Conservation (phyloP, 2,113 vertebrate genomes). For the Aegypius monachus region DNA sequence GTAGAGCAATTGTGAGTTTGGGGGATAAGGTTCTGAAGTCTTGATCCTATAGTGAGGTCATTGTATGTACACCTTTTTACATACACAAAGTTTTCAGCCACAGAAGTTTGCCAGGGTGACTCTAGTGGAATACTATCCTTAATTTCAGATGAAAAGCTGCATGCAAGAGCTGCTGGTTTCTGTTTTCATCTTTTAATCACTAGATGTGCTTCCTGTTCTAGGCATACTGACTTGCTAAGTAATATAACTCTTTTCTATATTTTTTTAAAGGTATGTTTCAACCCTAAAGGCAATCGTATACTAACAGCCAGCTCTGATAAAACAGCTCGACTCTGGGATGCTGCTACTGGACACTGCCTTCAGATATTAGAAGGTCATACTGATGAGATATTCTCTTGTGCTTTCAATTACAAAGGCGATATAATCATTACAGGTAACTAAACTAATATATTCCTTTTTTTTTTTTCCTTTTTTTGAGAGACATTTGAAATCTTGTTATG, state of each 20-base stretch:
- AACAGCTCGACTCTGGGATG: constrained; percentile 93
- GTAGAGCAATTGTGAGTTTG: background rate
- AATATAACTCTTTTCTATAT: background rate
- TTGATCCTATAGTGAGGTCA: background rate
- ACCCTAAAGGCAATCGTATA: constrained; percentile 85
- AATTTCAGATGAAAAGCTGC: background rate
- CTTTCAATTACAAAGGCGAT: constrained; percentile 92
- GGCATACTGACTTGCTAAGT: background rate
- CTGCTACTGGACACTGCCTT: constrained; percentile 82
- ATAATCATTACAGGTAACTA: constrained; percentile 86
- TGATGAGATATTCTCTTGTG: constrained; percentile 92
- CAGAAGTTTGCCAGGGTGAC: background rate
- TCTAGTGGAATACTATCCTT: background rate
- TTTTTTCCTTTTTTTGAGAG: background rate
- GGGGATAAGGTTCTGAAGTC: background rate
- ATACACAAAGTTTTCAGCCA: background rate
- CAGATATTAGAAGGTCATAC: constrained; percentile 89
- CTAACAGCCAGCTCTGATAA: constrained; percentile 91
- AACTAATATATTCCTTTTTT: background rate
- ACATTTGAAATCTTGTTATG: background rate
- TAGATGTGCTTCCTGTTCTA: background rate
- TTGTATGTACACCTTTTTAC: background rate
- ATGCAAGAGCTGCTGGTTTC: background rate
- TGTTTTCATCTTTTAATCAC: background rate
- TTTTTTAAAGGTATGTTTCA: constrained; percentile 88